Percentiles rank a stretch among this genome's conserved stretches.
Evolutionary conservation across 2,113 vertebrate genomes (phyloP).

Genomic region (Micromys minutus): DNA sequence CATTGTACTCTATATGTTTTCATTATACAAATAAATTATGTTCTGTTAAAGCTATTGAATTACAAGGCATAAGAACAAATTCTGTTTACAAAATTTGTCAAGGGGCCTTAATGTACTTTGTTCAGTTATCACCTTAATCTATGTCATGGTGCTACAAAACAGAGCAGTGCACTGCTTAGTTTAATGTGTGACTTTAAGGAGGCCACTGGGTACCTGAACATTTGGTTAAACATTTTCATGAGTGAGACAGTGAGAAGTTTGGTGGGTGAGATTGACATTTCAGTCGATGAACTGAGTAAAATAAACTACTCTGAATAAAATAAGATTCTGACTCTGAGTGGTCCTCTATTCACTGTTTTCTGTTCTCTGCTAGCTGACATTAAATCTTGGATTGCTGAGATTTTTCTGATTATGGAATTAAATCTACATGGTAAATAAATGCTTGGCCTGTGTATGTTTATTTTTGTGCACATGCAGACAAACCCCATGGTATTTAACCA

Average conservation of each 20-base stretch:
- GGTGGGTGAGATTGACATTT: background rate
- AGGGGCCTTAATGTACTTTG: constrained; percentile 1
- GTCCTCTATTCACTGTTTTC: background rate
- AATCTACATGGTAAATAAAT: background rate
- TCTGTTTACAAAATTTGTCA: constrained; percentile 13
- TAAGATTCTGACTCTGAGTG: background rate
- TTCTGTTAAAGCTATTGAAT: background rate
- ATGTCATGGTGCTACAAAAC: background rate
- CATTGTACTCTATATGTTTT: background rate
- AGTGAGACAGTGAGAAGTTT: background rate
- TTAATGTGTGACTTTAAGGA: background rate
- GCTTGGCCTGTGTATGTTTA: background rate
- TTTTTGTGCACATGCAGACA: background rate
- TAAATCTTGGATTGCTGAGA: background rate
- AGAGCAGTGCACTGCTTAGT: background rate
- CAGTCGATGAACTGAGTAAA: background rate
- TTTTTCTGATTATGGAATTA: background rate
- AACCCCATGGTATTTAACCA: background rate
- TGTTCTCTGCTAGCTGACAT: background rate
- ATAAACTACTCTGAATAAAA: background rate
- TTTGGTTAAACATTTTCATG: background rate
- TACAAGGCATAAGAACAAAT: background rate
- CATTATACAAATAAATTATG: background rate
- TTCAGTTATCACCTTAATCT: constrained; percentile 32
- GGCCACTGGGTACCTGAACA: background rate